Conservation (phyloP, 2,888 invertebrate species). For the Pollenia labialis region DNA sequence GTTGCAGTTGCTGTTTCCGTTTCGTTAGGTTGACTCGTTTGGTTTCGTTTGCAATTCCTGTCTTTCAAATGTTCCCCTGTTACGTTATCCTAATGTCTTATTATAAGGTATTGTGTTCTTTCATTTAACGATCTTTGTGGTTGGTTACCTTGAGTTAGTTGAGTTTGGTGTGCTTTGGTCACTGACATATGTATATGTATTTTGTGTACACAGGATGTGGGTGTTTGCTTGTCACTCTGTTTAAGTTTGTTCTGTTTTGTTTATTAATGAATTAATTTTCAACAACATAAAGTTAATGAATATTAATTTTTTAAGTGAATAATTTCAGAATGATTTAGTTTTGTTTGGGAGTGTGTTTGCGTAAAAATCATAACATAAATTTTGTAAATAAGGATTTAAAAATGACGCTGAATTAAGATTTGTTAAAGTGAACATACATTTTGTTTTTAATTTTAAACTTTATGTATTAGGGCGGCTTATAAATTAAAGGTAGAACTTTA, state of each 20-base stretch:
- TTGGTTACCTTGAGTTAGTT: conserved; percentile 34
- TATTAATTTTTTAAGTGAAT: conserved; percentile 27
- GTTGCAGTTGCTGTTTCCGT: conserved; percentile 31
- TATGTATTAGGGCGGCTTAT: too few species aligned
- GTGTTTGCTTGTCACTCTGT: neutral
- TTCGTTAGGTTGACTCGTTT: conserved; percentile 48
- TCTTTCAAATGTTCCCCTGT: conserved; percentile 41
- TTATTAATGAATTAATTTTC: conserved; percentile 47
- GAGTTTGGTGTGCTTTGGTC: conserved; percentile 33
- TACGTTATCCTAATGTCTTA: conserved; percentile 42
- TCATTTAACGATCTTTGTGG: conserved; percentile 42
- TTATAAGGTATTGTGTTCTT: conserved; percentile 31
- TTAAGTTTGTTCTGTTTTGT: neutral
- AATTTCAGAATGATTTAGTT: neutral
- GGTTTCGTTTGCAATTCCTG: conserved; percentile 52
- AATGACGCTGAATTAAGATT: too few species aligned
- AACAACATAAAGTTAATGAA: conserved; percentile 27
- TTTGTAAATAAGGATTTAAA: too few species aligned
- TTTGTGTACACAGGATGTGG: neutral
- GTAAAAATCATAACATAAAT: neutral
- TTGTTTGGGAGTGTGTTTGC: neutral
- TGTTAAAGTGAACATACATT: too few species aligned
- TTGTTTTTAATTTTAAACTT: too few species aligned
- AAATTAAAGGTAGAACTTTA: too few species aligned
- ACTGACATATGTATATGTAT: neutral